phyloP scores from a whole-genome alignment of 2,797 vertebrate species.

The Channa striata region DNA sequence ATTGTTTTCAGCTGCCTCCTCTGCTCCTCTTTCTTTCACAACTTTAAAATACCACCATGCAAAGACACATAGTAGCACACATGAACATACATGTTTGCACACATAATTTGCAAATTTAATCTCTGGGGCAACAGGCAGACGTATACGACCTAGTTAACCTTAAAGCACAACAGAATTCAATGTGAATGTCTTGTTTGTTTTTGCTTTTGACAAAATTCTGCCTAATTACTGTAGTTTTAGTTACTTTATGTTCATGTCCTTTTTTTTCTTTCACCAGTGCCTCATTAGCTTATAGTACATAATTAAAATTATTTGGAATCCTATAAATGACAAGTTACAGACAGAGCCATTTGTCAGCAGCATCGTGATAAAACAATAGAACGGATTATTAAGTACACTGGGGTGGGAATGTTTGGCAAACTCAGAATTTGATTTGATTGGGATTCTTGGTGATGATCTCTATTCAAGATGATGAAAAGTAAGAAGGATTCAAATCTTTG shows the following conservation, averaged over 20 bases:
- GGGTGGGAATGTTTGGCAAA: too few species aligned
- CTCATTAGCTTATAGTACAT: constrained; percentile 13
- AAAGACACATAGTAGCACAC: background rate
- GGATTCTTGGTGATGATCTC: too few species aligned
- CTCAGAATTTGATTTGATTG: too few species aligned
- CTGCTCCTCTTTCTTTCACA: constrained; percentile 52
- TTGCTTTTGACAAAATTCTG: constrained; percentile 7
- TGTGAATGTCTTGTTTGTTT: too few species aligned
- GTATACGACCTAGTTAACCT: constrained; percentile 19
- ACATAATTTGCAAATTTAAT: too few species aligned
- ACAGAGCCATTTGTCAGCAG: background rate
- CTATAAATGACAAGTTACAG: constrained; percentile 12
- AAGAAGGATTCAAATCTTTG: too few species aligned
- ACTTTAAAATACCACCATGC: constrained; percentile 53
- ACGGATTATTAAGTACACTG: too few species aligned
- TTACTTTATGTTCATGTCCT: constrained; percentile 6
- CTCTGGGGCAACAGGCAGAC: background rate
- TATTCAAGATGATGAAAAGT: too few species aligned
- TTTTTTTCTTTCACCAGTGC: background rate
- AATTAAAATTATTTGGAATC: constrained; percentile 9
- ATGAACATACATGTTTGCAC: background rate
- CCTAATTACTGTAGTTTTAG: constrained; percentile 22
- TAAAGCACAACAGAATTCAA: too few species aligned
- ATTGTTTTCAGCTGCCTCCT: constrained; percentile 64
- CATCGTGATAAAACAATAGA: background rate